Percentiles rank a stretch among this genome's conserved stretches.
Conservation (phyloP, 2,888 invertebrate genomes). For the Thumatha senex region DNA sequence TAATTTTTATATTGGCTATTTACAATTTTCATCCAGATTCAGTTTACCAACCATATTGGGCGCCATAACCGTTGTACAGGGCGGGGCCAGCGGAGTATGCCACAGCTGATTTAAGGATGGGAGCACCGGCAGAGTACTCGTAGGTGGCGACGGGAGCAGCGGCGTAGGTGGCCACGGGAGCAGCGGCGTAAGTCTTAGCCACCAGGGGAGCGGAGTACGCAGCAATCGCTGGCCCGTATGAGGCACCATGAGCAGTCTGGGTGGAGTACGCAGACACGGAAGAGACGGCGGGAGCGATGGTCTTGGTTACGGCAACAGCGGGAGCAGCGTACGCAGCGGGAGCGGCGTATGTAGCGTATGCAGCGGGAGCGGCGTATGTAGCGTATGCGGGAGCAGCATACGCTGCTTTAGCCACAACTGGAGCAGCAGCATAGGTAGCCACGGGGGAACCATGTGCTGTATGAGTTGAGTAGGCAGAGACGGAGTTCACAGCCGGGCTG, state of each 20-base stretch:
- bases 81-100: slow-evolving; percentile 71
- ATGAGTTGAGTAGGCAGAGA: slow-evolving; percentile 63
- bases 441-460: slow-evolving; percentile 50
- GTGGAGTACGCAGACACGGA: slow-evolving; percentile 56
- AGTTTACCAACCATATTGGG: slow-evolving; percentile 86
- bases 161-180: slow-evolving; percentile 50
- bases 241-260: slow-evolving; percentile 52
- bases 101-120: slow-evolving; percentile 69
- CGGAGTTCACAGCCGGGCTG: slow-evolving; percentile 51
- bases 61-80: slow-evolving; percentile 66
- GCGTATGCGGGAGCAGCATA: slow-evolving; percentile 63
- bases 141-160: slow-evolving; percentile 51
- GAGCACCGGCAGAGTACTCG: slow-evolving; percentile 48
- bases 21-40: slow-evolving; percentile 50
- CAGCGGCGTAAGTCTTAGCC: slow-evolving; percentile 47
- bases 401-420: slow-evolving; percentile 49
- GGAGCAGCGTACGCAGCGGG: slow-evolving; percentile 46
- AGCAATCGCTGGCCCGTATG: slow-evolving; percentile 43
- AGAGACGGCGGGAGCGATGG: slow-evolving; percentile 51
- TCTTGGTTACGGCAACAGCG: slow-evolving; percentile 49
- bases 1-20: slow-evolving; percentile 51
- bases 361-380: slow-evolving; percentile 41
- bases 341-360: slow-evolving; percentile 48
- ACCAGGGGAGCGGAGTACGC: slow-evolving; percentile 56
- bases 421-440: slow-evolving; percentile 47